These are phyloP conservation scores for Nebria ingens DNA, from an alignment of 1,140 invertebrate species.

Conservation along the genomic window DNA sequence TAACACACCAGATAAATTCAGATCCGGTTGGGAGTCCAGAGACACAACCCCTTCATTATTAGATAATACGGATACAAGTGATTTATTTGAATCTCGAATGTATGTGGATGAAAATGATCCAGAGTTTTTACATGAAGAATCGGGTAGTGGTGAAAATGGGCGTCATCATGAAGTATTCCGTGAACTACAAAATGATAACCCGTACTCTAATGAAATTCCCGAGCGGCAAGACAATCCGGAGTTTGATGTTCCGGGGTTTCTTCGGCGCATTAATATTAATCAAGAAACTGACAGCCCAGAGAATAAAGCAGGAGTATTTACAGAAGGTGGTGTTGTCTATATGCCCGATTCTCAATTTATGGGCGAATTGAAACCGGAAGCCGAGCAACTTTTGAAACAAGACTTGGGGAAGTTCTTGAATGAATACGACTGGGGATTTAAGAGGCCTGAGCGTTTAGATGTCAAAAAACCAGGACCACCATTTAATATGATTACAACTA, in stretches of 20 bases:
- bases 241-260: not conserved
- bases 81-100: slow-evolving; percentile 40
- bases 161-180: slow-evolving; percentile 18
- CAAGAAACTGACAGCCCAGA: not conserved
- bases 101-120: slow-evolving; percentile 35
- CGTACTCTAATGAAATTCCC: not conserved
- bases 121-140: slow-evolving; percentile 24
- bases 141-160: slow-evolving; percentile 31
- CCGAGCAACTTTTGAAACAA: slow-evolving; percentile 17
- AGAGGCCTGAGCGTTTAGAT: slow-evolving; percentile 75
- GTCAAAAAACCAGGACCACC: slow-evolving; percentile 90
- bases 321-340: slow-evolving; percentile 52
- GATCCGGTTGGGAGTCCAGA: slow-evolving; percentile 37
- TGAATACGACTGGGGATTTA: slow-evolving; percentile 58
- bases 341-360: slow-evolving; percentile 27
- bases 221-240: slow-evolving; percentile 10
- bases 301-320: slow-evolving; percentile 37
- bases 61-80: slow-evolving; percentile 31
- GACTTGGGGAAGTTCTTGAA: slow-evolving; percentile 41
- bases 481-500: slow-evolving; percentile 51
- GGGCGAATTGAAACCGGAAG: slow-evolving; percentile 1
- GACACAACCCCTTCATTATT: slow-evolving; percentile 20
- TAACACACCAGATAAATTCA: slow-evolving; percentile 40
- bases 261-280: not conserved
- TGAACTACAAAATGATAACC: slow-evolving; percentile 11